Evolutionary conservation across 2,113 vertebrate genomes (phyloP).

Genomic region (Alligator sinensis): DNA sequence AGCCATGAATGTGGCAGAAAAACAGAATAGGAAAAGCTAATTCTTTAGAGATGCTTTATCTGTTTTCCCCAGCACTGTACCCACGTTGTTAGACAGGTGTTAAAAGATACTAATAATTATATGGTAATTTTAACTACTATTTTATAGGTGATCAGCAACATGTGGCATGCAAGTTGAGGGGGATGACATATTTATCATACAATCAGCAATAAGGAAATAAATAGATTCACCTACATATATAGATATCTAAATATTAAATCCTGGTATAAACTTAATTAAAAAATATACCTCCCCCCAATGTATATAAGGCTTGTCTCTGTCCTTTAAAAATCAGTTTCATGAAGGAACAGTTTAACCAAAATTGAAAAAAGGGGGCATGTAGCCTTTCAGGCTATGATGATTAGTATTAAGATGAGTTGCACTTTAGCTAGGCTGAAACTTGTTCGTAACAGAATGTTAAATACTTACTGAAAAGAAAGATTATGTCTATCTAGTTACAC

Average conservation of each 20-base stretch:
- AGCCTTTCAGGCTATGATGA: conserved; percentile 72
- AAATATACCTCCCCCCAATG: conserved; percentile 3
- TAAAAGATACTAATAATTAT: conserved; percentile 26
- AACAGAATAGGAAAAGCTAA: conserved; percentile 40
- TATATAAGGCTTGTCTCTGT: conserved; percentile 53
- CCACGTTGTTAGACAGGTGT: neutral
- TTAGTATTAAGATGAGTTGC: conserved; percentile 83
- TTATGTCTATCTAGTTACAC: conserved; percentile 97
- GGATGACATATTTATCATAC: conserved; percentile 13
- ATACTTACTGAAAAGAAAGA: conserved; percentile 92
- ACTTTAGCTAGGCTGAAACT: conserved; percentile 87
- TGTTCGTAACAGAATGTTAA: conserved; percentile 95
- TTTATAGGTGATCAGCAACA: conserved; percentile 52
- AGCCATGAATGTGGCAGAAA: neutral
- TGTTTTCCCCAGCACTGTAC: neutral
- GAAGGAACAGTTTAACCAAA: conserved; percentile 74
- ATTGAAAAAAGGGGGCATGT: conserved; percentile 68
- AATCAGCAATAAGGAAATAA: conserved; percentile 21
- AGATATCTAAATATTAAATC: conserved; percentile 11
- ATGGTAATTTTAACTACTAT: conserved; percentile 14
- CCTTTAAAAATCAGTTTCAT: conserved; percentile 74
- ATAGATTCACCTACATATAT: neutral
- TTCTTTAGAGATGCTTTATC: neutral
- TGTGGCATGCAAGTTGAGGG: conserved; percentile 48
- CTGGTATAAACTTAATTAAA: conserved; percentile 15